Percentiles rank a stretch among this genome's conserved stretches.
Conservation (phyloP, 2,113 vertebrate genomes). For the Mesitornis unicolor region DNA sequence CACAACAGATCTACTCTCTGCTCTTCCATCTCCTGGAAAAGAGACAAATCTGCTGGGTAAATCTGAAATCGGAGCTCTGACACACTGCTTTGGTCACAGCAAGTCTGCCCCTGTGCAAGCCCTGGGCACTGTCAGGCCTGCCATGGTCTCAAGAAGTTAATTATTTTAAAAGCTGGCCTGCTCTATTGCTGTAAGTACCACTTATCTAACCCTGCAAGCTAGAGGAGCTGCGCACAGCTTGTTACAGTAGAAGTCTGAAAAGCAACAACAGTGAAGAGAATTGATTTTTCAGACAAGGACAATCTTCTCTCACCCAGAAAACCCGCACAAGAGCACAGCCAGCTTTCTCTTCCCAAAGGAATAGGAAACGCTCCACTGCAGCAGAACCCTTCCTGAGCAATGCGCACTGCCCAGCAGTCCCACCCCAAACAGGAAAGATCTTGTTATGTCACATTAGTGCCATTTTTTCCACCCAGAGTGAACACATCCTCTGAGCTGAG, state of each 20-base stretch:
- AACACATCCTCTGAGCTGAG: neutral
- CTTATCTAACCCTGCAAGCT: neutral
- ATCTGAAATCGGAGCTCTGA: neutral
- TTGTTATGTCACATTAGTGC: neutral
- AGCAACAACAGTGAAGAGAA: neutral
- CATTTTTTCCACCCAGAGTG: fast-evolving
- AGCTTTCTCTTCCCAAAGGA: neutral
- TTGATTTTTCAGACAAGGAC: neutral
- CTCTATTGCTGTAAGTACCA: neutral
- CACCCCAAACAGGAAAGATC: neutral
- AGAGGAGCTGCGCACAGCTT: neutral
- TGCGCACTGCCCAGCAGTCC: neutral
- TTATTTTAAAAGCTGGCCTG: neutral
- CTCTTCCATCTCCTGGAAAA: neutral
- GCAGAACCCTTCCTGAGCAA: neutral
- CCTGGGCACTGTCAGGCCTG: neutral
- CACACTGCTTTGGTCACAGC: neutral
- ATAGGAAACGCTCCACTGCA: neutral
- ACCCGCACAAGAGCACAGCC: neutral
- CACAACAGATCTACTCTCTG: neutral
- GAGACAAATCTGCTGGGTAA: neutral
- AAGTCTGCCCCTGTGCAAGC: neutral
- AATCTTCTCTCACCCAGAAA: neutral
- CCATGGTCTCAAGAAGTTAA: neutral
- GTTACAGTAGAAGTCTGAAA: neutral